Evolutionary conservation across 2,888 invertebrate genomes (phyloP).

Genomic region (Drosophila subsilvestris): DNA sequence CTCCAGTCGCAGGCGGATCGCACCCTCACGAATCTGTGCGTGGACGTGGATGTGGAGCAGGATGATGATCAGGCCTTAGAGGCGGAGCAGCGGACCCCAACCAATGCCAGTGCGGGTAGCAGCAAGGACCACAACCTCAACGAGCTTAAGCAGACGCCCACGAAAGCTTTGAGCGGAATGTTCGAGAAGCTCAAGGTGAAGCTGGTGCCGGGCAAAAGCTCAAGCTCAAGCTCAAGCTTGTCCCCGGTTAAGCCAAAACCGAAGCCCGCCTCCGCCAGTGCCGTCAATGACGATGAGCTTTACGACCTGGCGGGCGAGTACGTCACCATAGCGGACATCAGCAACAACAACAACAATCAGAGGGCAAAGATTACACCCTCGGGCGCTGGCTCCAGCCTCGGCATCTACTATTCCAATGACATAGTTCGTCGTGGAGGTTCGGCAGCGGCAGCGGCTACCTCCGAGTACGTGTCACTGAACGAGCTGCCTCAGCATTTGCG

Average conservation of each 20-base stretch:
- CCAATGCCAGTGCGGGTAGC: conserved; percentile 29
- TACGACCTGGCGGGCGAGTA: conserved; percentile 88
- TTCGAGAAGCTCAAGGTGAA: conserved; percentile 90
- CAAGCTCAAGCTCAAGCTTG: conserved; percentile 49
- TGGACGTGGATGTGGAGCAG: conserved; percentile 79
- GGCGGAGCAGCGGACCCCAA: conserved; percentile 69
- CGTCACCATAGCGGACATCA: conserved; percentile 93
- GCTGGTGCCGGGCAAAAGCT: conserved; percentile 86
- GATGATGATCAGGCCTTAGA: conserved; percentile 38
- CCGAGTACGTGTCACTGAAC: conserved; percentile 92
- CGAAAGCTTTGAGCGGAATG: conserved; percentile 88
- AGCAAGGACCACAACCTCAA: conserved; percentile 82
- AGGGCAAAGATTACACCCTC: conserved; percentile 72
- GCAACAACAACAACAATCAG: conserved; percentile 87
- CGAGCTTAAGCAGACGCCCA: conserved; percentile 79
- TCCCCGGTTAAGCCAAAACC: conserved; percentile 84
- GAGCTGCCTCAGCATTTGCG: conserved; percentile 87
- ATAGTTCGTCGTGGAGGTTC: conserved; percentile 85
- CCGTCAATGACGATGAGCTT: conserved; percentile 82
- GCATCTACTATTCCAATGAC: conserved; percentile 88
- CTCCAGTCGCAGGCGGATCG: conserved; percentile 80
- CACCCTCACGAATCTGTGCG: conserved; percentile 86
- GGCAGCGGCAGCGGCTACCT: conserved; percentile 85
- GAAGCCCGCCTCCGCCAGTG: conserved; percentile 83
- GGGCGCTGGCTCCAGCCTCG: conserved; percentile 73